Conservation (phyloP, 2,797 vertebrate species). For the Coreius guichenoti region DNA sequence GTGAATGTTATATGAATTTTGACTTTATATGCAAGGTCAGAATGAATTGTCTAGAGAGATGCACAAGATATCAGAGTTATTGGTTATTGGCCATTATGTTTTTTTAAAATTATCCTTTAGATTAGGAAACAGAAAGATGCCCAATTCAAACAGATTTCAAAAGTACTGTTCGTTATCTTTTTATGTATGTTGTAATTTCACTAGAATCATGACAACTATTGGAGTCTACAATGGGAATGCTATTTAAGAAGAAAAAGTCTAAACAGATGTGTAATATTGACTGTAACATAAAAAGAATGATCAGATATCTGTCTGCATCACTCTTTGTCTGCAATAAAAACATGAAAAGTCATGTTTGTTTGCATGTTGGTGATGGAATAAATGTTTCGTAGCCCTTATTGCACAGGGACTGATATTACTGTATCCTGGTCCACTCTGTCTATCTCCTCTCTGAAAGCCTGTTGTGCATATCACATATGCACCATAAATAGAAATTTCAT, state of each 20-base stretch:
- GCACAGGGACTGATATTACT: slow-evolving; percentile 26
- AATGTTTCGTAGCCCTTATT: background rate
- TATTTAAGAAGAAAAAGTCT: background rate
- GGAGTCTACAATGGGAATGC: too few relatives aligned
- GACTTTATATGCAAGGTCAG: background rate
- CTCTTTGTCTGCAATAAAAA: background rate
- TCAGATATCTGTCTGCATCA: background rate
- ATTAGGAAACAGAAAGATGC: background rate
- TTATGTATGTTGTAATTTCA: background rate
- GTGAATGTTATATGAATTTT: background rate
- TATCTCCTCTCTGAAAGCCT: slow-evolving; percentile 47
- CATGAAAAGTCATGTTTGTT: slow-evolving; percentile 8
- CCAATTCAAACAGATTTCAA: too few relatives aligned
- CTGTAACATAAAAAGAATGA: background rate
- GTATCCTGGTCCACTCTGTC: slow-evolving; percentile 28
- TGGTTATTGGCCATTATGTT: background rate
- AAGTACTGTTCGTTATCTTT: background rate
- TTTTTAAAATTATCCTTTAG: background rate
- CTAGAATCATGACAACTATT: background rate
- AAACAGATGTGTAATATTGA: background rate
- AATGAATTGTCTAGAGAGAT: background rate
- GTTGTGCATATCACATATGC: slow-evolving; percentile 51
- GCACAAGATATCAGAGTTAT: background rate
- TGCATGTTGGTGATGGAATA: background rate
- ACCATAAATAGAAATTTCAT: slow-evolving; percentile 62